phyloP scores from a whole-genome alignment of 2,797 vertebrate genomes.

The Gymnopithys bicolor region DNA sequence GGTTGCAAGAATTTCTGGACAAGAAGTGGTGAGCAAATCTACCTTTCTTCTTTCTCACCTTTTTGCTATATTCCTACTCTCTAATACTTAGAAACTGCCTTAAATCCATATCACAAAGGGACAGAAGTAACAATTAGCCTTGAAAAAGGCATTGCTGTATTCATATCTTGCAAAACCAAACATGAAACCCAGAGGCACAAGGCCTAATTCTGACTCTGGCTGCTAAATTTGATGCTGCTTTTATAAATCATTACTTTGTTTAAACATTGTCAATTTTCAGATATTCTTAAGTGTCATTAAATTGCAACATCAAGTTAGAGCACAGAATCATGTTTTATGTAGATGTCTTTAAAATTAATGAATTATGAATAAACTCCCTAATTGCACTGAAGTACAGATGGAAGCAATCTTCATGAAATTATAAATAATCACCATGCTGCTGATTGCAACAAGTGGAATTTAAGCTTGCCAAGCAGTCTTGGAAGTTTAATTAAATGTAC shows the following conservation, averaged over 20 bases:
- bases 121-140: not conserved
- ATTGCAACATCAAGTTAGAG: not conserved
- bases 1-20: not conserved
- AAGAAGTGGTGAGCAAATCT: not conserved
- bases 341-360: slow-evolving; percentile 59
- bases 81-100: not conserved
- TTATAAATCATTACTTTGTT: slow-evolving; percentile 9
- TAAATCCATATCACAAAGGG: not conserved
- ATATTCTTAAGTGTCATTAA: slow-evolving; percentile 8
- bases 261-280: slow-evolving; percentile 15
- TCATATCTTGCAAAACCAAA: not conserved
- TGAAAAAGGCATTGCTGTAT: not conserved
- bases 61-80: not conserved
- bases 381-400: slow-evolving; percentile 45
- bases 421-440: slow-evolving; percentile 59
- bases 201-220: not conserved
- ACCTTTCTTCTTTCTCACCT: not conserved
- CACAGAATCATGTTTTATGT: slow-evolving; percentile 36
- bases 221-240: not conserved
- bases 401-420: slow-evolving; percentile 52
- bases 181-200: accelerated
- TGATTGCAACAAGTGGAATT: slow-evolving; percentile 65
- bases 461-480: slow-evolving; percentile 48
- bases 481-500: slow-evolving; percentile 68
- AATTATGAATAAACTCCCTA: slow-evolving; percentile 66